Evolutionary conservation across 2,797 vertebrate species (phyloP).

Genomic region (Poliocrania exsul): DNA sequence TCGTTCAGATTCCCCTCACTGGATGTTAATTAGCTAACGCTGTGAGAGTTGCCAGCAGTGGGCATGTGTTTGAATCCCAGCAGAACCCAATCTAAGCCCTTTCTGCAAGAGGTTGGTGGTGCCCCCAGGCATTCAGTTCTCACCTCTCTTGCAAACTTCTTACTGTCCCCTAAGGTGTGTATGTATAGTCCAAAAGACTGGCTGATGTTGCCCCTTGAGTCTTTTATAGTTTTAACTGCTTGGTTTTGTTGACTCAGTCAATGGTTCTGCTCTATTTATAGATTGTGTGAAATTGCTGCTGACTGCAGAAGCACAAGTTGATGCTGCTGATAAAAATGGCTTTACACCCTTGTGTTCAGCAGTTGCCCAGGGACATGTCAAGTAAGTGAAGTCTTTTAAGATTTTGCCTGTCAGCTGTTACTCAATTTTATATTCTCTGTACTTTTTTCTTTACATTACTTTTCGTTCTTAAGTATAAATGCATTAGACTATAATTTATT

Average conservation of each 20-base stretch:
- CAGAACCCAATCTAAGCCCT: neutral
- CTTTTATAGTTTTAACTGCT: neutral
- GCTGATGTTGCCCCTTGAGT: neutral
- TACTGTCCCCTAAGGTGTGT: neutral
- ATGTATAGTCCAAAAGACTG: neutral
- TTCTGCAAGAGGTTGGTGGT: neutral
- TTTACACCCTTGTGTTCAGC: conserved; percentile 92
- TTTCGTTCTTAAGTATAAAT: neutral
- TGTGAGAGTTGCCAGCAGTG: neutral
- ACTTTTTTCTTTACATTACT: neutral
- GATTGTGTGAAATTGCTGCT: conserved; percentile 97
- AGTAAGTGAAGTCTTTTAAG: conserved; percentile 78
- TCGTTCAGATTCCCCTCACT: neutral
- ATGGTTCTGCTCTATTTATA: conserved; percentile 68
- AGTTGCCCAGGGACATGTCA: conserved; percentile 87
- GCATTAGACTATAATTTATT: neutral
- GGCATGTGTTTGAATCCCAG: neutral
- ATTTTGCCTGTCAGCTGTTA: neutral
- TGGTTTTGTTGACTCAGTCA: neutral
- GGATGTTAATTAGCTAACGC: neutral
- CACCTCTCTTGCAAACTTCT: neutral
- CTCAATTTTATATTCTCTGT: neutral
- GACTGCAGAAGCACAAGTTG: conserved; percentile 86
- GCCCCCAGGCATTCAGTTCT: neutral
- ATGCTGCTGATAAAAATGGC: conserved; percentile 88